Evolutionary conservation across 2,888 invertebrate genomes (phyloP), one percentile per base, ranked within the genome.

Genomic region (Chaetoderma sp.): DNA sequence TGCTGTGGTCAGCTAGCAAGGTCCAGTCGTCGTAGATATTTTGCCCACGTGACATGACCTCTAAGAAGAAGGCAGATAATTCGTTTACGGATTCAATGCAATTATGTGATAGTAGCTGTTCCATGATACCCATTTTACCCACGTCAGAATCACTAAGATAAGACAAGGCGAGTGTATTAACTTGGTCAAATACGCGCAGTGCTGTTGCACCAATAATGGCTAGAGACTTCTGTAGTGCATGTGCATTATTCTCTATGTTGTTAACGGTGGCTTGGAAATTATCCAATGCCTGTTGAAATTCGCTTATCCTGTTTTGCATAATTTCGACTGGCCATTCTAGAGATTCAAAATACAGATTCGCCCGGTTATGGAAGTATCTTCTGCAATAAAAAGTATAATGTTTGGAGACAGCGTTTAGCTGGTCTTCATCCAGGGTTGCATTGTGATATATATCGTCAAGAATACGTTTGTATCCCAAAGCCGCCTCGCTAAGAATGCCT

Each of bases 31-130:
- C 78, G 59, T 60, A 73, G 1, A 81, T 60, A 25, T 66, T 67
- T 16, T 75, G 76, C 5, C 78, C 78, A 30, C 80, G 71, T n/a
- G 75, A 70, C 39, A 78, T 57, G 4, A 80, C 47, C 30, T 79
- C 78, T 45, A 66, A 69, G 47, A 79, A 79, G 60, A 78, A 77
- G 33, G 68, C 61, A 30, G 71, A 64, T 16, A 77, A 44, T 16
- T 61, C 57, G 6, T 63, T 68, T 23, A 74, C 68, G 10, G 70
- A 70, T 27, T 67, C 58, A 42, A 67, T 63, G 8, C 76, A 69
- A 13, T 68, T 44, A 2, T 69, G 66, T 13, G 75, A 73, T 8
- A 73, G 62, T 42, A 77, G 63, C 0, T 45, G 60, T n/a, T 67
- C 56, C 0, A 78, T 76, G 2, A 79, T 62, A 2, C 61, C 39